Base-by-base conservation (phyloP, 2,888 invertebrate genomes). In the Harpalus rubripes region DNA sequence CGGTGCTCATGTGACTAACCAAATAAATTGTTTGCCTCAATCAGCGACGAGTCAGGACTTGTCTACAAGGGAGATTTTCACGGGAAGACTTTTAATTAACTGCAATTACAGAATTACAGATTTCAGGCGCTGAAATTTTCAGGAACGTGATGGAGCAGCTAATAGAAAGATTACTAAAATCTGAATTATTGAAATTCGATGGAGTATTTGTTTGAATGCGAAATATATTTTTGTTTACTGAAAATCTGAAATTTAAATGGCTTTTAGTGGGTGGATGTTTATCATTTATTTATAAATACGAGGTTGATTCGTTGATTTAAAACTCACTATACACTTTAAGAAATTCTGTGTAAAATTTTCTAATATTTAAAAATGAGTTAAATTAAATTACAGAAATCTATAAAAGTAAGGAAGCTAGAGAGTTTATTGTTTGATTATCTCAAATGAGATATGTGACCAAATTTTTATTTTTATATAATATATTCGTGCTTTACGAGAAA, bases 21-120 rank as follows among this genome's bases (percentile, higher is more conserved):
- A 84, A 84, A 84, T 84, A 84, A 84, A 84, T 84, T 84, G 84
- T 84, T 84, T 84, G 84, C 84, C 52, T 84, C 84, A 84, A 84
- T 84, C 78, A 78, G 41, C 59, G 39, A 63, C 22, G 56, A 68
- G 52, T 26, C 16, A 22, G 76, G 44, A 41, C 18, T 76, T 15
- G 39, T 3, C 22, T 39, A 7, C n/a, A 15, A 61, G 80, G 58
- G 65, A 68, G 41, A 8, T 22, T 58, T 58, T 65, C 68, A 18
- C 56, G 22, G 18, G 18, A 59, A 63, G 83, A 52, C 63, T 84
- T 84, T 84, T 78, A 84, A 84, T 84, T 84, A 84, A 84, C 84
- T 84, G 84, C 78, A 84, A 84, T 84, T 84, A 84, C 84, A 78
- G 78, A 84, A 84, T 84, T 84, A 84, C 84, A 76, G 84, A 78